Percentiles rank a stretch among this genome's conserved stretches.
These are phyloP conservation scores for Psilopsiagon aurifrons DNA, from an alignment of 2,113 vertebrate genomes.

Conservation along the genomic window DNA sequence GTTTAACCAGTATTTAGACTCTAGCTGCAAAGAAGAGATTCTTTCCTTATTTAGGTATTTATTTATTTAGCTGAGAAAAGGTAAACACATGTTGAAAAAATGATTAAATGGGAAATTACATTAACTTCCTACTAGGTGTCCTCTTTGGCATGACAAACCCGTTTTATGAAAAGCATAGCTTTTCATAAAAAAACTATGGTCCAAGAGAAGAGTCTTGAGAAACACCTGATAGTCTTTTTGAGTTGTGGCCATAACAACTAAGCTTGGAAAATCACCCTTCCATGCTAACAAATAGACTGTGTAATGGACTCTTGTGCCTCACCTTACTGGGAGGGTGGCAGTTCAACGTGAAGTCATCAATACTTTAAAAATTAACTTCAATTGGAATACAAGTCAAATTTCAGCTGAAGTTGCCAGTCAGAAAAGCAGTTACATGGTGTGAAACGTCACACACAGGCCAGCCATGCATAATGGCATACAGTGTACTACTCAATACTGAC, in stretches of 20 bases:
- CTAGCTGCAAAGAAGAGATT: not conserved
- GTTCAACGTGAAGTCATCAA: not conserved
- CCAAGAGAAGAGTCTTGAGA: not conserved
- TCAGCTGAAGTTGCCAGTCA: not conserved
- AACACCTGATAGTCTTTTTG: not conserved
- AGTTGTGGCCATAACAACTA: not conserved
- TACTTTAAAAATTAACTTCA: not conserved
- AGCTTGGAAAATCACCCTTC: not conserved
- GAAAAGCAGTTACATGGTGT: not conserved
- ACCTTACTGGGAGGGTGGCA: not conserved
- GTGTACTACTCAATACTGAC: not conserved
- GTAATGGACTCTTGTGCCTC: not conserved
- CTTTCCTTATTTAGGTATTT: not conserved
- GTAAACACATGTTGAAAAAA: not conserved
- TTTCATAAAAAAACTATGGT: not conserved
- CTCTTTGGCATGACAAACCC: not conserved
- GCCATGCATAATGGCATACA: not conserved
- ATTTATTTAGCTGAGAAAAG: not conserved
- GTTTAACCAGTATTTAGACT: not conserved
- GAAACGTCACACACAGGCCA: not conserved
- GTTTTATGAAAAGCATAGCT: no score
- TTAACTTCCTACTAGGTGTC: not conserved
- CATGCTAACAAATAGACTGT: not conserved
- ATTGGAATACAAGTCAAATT: not conserved
- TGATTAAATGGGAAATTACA: not conserved